Percentiles rank a stretch among this genome's conserved stretches.
These are phyloP conservation scores for Babyrousa celebensis DNA, from an alignment of 2,797 vertebrate species.

Conservation along the genomic window DNA sequence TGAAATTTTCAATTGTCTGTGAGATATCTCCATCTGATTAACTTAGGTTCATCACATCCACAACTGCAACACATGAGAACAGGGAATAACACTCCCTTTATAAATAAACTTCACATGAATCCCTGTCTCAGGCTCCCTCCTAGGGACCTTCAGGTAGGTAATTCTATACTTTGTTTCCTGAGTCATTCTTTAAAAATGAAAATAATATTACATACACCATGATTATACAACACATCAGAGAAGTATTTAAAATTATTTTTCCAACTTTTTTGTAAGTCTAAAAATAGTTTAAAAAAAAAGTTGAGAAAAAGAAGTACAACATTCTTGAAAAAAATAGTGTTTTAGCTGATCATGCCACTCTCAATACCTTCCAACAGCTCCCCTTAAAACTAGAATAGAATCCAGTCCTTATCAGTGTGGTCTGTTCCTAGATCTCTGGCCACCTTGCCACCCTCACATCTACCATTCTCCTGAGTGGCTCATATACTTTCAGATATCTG, in stretches of 20 bases:
- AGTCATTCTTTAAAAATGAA: constrained; percentile 31
- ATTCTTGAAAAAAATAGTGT: background rate
- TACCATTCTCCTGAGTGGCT: background rate
- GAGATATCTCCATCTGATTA: background rate
- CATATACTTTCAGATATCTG: background rate
- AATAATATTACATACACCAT: background rate
- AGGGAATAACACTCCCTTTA: background rate
- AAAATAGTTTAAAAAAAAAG: background rate
- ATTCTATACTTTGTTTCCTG: background rate
- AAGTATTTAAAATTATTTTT: background rate
- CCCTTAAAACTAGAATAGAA: background rate
- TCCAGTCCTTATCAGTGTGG: background rate
- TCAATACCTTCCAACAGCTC: background rate
- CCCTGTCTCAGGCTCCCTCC: background rate
- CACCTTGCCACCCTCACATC: background rate
- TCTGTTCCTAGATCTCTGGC: too few relatives aligned
- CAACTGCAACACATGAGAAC: background rate
- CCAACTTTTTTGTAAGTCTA: background rate
- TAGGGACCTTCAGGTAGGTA: background rate
- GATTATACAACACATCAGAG: background rate
- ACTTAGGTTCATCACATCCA: background rate
- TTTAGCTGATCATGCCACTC: background rate
- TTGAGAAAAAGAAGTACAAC: background rate
- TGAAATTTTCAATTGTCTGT: background rate
- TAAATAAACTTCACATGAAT: background rate